Base-by-base conservation (phyloP, 2,888 invertebrate genomes). In the Agonum fuliginosum region DNA sequence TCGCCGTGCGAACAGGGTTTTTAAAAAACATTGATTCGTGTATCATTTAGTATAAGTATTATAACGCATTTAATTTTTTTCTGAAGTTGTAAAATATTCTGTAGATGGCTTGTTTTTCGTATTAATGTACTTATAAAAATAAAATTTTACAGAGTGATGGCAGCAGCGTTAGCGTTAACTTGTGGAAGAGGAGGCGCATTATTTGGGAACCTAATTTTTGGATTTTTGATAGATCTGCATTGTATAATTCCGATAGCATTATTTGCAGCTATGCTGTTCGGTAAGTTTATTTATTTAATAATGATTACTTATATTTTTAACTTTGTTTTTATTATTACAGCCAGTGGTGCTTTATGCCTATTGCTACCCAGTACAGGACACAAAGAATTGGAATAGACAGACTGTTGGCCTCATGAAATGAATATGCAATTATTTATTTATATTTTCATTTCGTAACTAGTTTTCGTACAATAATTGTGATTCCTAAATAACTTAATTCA, bases 171-270 rank as follows among this genome's bases (percentile, higher is more conserved):
- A 46, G 94, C 94, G 8, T 88, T 94, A 79, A 94, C 94, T 12
- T 93, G 93, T 85, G 94, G 94, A 75, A 90, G 94, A 88, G 90
- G 93, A 80, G 94, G 94, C 65, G 94, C 94, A 80, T 88, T 94
- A 74, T 86, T 94, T 70, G 94, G 94, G 79, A 94, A 94, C 87
- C 87, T 94, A 81, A 87, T 94, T 54, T 94, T 94, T 84, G 94
- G 94, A 78, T 93, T 93, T 86, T 89, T 94, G 80, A 94, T 94
- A 81, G 94, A 94, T 88, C 89, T 94, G 83, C 93, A 94, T 85
- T 94, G 94, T 84, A 91, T 92, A 78, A 87, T 95, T 80, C 94
- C 94, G 22, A 92, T 95, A 76, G 90, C 92, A 48, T 85, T 94
- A 76, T 94, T 94, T 86, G 90, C 93, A 81, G 89, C 91, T 83